A percentile compares a stretch with the other conserved stretches of the same genome.
Evolutionary conservation across 1,140 invertebrate genomes (phyloP).

Genomic region (Carposina sasakii): DNA sequence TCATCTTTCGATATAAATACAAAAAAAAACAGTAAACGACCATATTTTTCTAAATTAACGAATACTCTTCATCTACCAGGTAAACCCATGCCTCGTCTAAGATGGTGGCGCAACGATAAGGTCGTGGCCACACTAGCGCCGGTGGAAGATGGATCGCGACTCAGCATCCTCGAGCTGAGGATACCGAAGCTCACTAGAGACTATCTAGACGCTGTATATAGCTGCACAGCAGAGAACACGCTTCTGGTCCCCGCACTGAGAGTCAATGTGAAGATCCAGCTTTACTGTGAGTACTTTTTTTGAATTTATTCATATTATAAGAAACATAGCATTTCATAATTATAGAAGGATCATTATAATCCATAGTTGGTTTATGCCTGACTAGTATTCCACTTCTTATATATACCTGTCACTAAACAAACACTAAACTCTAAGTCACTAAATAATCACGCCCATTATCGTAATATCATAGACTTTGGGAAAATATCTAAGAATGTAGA

Average conservation of each 20-base stretch:
- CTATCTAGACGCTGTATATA: constrained; percentile 87
- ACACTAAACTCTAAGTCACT: no score
- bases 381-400: no score
- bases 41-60: no score
- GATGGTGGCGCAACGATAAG: constrained; percentile 86
- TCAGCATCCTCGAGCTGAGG: constrained; percentile 47
- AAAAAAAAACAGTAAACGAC: no score
- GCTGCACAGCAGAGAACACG: constrained; percentile 89
- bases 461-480: no score
- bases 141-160: constrained; percentile 45
- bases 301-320: not conserved
- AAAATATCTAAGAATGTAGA: no score
- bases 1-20: no score
- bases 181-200: constrained; percentile 70
- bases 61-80: constrained; percentile 71
- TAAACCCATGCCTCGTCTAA: constrained; percentile 81
- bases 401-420: no score
- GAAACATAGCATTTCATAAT: no score
- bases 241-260: constrained; percentile 75
- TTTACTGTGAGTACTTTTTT: constrained; percentile 77
- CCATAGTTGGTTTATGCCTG: no score
- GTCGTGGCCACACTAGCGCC: constrained; percentile 65
- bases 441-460: no score
- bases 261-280: constrained; percentile 82
- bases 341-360: no score